phyloP scores from a whole-genome alignment of 2,888 invertebrate species.

The Ormyrus pomaceus region DNA sequence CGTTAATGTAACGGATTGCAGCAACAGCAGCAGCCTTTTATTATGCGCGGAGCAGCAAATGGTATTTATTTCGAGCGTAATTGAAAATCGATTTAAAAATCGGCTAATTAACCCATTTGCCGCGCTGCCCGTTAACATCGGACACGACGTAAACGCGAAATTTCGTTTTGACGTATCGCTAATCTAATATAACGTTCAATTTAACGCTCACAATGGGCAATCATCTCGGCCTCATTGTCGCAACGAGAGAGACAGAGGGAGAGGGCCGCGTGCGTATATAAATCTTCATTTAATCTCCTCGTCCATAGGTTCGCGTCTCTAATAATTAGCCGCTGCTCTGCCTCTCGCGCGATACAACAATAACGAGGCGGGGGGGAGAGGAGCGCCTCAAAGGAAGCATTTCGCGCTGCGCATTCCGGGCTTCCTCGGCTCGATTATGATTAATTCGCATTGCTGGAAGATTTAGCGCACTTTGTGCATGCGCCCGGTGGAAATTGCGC shows the following conservation, averaged over 20 bases:
- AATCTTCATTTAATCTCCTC: slow-evolving; percentile 22
- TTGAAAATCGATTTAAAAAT: too few relatives aligned
- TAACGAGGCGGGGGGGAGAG: background rate
- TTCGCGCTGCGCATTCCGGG: background rate
- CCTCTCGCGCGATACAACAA: background rate
- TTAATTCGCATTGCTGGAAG: background rate
- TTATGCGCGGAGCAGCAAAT: too few relatives aligned
- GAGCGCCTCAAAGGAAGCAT: background rate
- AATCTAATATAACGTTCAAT: slow-evolving; percentile 26
- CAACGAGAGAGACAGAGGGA: background rate
- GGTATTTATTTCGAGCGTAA: too few relatives aligned
- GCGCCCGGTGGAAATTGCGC: background rate
- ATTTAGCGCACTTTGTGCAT: background rate
- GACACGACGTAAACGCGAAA: background rate
- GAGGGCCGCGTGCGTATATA: slow-evolving; percentile 4
- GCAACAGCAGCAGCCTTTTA: too few relatives aligned
- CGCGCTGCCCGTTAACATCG: background rate
- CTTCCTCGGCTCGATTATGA: slow-evolving; percentile 24
- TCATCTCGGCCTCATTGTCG: slow-evolving; percentile 29
- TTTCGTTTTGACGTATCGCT: slow-evolving; percentile 29
- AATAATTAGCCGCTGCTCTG: slow-evolving; percentile 5
- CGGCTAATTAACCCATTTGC: slow-evolving; percentile 14
- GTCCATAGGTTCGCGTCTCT: background rate
- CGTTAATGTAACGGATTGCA: too few relatives aligned
- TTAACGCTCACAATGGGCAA: slow-evolving; percentile 15